These are phyloP conservation scores for Volucella inflata DNA, from an alignment of 2,888 invertebrate species.

Conservation along the genomic window DNA sequence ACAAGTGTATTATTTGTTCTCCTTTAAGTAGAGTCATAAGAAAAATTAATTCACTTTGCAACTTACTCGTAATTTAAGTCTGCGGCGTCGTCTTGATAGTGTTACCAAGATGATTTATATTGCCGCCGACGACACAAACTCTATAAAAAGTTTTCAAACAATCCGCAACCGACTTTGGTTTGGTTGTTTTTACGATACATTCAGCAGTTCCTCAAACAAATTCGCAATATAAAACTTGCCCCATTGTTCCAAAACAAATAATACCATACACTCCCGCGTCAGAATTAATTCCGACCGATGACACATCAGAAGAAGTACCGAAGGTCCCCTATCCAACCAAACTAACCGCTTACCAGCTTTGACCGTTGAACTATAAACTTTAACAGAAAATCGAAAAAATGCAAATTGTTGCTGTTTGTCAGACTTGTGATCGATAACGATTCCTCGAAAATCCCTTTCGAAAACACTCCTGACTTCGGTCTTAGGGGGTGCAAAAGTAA, in stretches of 20 bases:
- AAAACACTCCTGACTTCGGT: conserved; percentile 14
- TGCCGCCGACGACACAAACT: conserved; percentile 53
- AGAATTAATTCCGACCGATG: conserved; percentile 54
- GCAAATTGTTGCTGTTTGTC: conserved; percentile 58
- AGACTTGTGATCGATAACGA: conserved; percentile 38
- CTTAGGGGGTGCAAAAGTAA: conserved; percentile 8
- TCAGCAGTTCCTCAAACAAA: conserved; percentile 36
- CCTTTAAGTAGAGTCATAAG: conserved; percentile 5
- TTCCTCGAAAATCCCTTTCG: conserved; percentile 51
- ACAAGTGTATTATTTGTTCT: conserved; percentile 5
- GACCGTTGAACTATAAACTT: conserved; percentile 51
- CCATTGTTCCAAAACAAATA: conserved; percentile 36
- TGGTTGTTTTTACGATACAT: conserved; percentile 40
- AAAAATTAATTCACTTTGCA: conserved; percentile 42
- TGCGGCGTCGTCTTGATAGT: conserved; percentile 45
- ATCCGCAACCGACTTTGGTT: conserved; percentile 10
- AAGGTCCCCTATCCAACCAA: neutral
- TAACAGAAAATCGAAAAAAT: conserved; percentile 41
- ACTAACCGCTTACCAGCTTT: conserved; percentile 8
- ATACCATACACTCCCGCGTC: conserved; percentile 48
- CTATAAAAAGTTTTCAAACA: conserved; percentile 55
- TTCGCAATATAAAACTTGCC: conserved; percentile 36
- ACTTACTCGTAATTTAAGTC: conserved; percentile 2
- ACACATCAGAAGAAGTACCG: conserved; percentile 39
- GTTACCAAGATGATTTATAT: conserved; percentile 59